A percentile compares a stretch with the other conserved stretches of the same genome.
These are phyloP conservation scores for Chloromyia formosa DNA, from an alignment of 2,888 invertebrate genomes.

Conservation along the genomic window DNA sequence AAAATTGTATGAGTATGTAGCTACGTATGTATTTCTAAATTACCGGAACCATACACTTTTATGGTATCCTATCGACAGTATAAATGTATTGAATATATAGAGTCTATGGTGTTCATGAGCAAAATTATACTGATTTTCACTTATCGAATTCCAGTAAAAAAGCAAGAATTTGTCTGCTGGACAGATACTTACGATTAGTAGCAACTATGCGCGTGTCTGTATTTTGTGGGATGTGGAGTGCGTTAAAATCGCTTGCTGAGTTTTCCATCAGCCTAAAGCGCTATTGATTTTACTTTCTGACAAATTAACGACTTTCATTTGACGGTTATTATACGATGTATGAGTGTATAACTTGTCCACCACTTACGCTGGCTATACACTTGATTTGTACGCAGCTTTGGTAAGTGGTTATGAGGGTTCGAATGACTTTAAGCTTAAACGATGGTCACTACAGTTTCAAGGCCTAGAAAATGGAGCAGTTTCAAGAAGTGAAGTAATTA, in stretches of 20 bases:
- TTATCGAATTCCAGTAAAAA: neutral
- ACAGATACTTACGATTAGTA: too few relatives aligned
- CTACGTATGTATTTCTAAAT: neutral
- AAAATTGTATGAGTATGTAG: neutral
- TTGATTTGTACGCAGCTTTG: too few relatives aligned
- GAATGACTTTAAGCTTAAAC: too few relatives aligned
- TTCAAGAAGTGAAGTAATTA: too few relatives aligned
- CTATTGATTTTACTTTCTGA: neutral
- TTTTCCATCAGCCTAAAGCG: neutral
- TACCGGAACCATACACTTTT: slow-evolving; percentile 22
- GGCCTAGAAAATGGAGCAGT: too few relatives aligned
- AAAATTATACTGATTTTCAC: neutral
- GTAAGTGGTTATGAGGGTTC: too few relatives aligned
- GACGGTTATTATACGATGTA: neutral
- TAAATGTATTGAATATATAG: too few relatives aligned
- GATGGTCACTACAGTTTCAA: too few relatives aligned
- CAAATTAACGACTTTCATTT: neutral
- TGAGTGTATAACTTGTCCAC: too few relatives aligned
- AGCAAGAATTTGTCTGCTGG: neutral
- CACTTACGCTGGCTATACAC: too few relatives aligned
- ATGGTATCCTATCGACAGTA: neutral
- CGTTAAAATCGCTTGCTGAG: neutral
- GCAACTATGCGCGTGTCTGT: neutral
- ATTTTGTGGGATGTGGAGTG: neutral
- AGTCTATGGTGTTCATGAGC: too few relatives aligned